These are phyloP conservation scores for Phaetusa simplex DNA, from an alignment of 2,113 vertebrate genomes.

Conservation along the genomic window DNA sequence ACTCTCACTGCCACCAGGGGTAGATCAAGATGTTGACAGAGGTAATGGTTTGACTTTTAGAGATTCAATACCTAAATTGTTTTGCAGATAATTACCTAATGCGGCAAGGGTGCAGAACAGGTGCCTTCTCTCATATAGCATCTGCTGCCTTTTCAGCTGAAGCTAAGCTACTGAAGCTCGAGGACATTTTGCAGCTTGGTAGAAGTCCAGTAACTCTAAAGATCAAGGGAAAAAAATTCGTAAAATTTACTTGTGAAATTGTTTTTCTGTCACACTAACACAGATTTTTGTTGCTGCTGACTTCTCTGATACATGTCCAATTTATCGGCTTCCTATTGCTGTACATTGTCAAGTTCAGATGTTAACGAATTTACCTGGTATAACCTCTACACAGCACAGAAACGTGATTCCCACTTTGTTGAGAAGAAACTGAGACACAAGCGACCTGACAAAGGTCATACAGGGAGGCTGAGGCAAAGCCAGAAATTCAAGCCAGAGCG, in stretches of 20 bases:
- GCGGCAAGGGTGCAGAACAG: not conserved
- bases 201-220: not conserved
- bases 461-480: not conserved
- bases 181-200: conserved; percentile 21
- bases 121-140: not conserved
- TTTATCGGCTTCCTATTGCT: not conserved
- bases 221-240: not conserved
- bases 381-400: not conserved
- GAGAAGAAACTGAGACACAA: conserved; percentile 8
- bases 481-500: not conserved
- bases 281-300: not conserved
- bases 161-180: not conserved
- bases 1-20: not conserved
- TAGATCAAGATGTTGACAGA: not conserved
- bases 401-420: not conserved
- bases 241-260: not conserved
- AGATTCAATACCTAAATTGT: not conserved
- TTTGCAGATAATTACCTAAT: not conserved
- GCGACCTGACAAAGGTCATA: not conserved
- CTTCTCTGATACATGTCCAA: not conserved
- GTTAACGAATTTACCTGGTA: not conserved
- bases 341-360: not conserved
- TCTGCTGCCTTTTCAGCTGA: not conserved
- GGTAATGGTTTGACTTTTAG: not conserved
- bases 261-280: not conserved